phyloP scores from a whole-genome alignment of 2,797 vertebrate species.

The Lemur catta region DNA sequence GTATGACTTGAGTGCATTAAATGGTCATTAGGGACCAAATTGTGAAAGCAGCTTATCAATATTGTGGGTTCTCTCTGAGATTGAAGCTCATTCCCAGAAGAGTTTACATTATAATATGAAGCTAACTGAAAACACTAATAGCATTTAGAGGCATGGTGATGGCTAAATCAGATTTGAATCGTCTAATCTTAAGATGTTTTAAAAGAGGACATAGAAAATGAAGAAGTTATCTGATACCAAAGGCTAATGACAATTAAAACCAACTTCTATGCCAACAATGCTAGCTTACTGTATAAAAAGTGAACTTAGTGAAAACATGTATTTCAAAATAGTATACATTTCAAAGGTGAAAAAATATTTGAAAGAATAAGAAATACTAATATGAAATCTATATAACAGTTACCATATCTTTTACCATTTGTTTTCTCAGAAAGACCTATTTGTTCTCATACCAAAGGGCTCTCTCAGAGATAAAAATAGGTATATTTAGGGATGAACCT shows the following conservation, averaged over 20 bases:
- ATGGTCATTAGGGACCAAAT: slow-evolving; percentile 54
- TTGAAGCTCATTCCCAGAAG: slow-evolving; percentile 51
- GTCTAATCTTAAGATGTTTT: slow-evolving; percentile 7
- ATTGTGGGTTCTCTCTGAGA: slow-evolving; percentile 45
- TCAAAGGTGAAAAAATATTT: slow-evolving; percentile 5
- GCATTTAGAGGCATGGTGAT: background rate
- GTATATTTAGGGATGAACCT: background rate
- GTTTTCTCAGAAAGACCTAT: background rate
- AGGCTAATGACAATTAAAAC: slow-evolving; percentile 21
- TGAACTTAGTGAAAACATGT: background rate
- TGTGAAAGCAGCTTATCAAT: slow-evolving; percentile 53
- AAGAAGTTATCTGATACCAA: background rate
- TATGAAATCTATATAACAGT: background rate
- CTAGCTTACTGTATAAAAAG: slow-evolving; percentile 19
- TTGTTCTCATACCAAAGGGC: background rate
- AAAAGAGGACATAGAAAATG: background rate
- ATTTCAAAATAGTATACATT: slow-evolving; percentile 12
- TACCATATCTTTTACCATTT: background rate
- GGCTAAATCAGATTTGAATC: slow-evolving; percentile 1
- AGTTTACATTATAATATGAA: slow-evolving; percentile 14
- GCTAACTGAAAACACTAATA: slow-evolving; percentile 44
- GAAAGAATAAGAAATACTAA: background rate
- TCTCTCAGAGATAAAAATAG: background rate
- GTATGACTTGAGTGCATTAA: slow-evolving; percentile 58
- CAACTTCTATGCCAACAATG: background rate